Evolutionary conservation across 2,797 vertebrate species (phyloP).

Genomic region (Lacerta viridis): DNA sequence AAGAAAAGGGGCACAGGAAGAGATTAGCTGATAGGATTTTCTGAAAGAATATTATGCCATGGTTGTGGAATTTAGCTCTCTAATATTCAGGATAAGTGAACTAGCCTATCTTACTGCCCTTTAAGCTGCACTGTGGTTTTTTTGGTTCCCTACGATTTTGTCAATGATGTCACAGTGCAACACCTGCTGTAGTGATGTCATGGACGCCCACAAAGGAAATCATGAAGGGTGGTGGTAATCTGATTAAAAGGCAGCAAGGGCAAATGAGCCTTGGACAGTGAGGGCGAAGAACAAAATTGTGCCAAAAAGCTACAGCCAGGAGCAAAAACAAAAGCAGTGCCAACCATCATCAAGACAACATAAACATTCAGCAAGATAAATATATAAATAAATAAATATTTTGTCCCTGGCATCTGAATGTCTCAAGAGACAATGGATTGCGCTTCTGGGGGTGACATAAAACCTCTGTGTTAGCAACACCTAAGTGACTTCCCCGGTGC

Average conservation of each 20-base stretch:
- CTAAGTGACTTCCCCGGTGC: no score
- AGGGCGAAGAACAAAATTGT: neutral
- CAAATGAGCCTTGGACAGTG: neutral
- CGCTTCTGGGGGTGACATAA: no score
- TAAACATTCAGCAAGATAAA: neutral
- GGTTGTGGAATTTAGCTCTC: neutral
- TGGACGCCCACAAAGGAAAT: neutral
- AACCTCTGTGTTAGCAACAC: no score
- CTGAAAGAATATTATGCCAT: neutral
- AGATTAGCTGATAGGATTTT: neutral
- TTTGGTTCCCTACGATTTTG: neutral
- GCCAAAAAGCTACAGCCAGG: neutral
- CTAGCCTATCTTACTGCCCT: neutral
- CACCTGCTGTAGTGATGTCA: neutral
- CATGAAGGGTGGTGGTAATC: neutral
- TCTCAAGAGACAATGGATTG: no score
- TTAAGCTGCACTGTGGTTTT: neutral
- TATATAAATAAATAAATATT: neutral
- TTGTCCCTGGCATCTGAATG: no score
- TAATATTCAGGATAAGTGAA: neutral
- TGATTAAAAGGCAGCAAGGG: slow-evolving; percentile 1
- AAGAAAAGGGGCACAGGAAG: neutral
- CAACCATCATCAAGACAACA: neutral
- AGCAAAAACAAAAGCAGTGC: neutral
- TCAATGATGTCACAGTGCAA: neutral